Conservation (phyloP, 2,888 invertebrate genomes). For the Hypena proboscidalis region DNA sequence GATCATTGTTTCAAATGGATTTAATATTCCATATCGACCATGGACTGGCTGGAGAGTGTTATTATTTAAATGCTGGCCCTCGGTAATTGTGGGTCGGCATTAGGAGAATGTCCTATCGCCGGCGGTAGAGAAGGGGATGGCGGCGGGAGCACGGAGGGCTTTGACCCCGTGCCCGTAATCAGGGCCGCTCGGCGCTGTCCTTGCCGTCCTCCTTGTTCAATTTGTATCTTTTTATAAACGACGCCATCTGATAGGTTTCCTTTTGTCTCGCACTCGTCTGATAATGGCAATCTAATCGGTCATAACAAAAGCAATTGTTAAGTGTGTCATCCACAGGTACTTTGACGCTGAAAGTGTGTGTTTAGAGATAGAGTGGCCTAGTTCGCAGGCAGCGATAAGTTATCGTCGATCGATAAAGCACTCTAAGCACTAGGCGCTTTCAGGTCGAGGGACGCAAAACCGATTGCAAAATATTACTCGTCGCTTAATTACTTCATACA, state of each 20-base stretch:
- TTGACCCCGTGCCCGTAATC: constrained; percentile 69
- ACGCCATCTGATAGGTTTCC: constrained; percentile 18
- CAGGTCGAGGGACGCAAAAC: constrained; percentile 32
- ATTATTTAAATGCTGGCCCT: constrained; percentile 33
- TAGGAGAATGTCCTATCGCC: constrained; percentile 43
- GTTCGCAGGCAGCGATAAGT: constrained; percentile 70
- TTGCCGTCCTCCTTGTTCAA: constrained; percentile 25
- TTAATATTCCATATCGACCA: constrained; percentile 27
- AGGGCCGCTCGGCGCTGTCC: constrained; percentile 48
- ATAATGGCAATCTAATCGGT: constrained; percentile 44
- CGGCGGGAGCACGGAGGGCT: constrained; percentile 52
- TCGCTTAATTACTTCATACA: constrained; percentile 41
- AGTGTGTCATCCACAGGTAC: constrained; percentile 55
- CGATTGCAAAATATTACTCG: constrained; percentile 27
- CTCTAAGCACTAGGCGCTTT: constrained; percentile 49
- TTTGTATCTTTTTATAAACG: constrained; percentile 11
- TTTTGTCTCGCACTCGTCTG: constrained; percentile 22
- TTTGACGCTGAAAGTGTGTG: constrained; percentile 49
- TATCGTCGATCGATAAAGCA: constrained; percentile 76
- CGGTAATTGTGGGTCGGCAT: constrained; percentile 44
- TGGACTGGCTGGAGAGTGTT: constrained; percentile 27
- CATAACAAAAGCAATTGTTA: constrained; percentile 56
- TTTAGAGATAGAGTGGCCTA: constrained; percentile 70
- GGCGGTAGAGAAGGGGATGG: constrained; percentile 35
- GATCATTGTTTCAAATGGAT: constrained; percentile 24